Conservation (phyloP, 2,113 vertebrate genomes). For the Dipodomys ordii region DNA sequence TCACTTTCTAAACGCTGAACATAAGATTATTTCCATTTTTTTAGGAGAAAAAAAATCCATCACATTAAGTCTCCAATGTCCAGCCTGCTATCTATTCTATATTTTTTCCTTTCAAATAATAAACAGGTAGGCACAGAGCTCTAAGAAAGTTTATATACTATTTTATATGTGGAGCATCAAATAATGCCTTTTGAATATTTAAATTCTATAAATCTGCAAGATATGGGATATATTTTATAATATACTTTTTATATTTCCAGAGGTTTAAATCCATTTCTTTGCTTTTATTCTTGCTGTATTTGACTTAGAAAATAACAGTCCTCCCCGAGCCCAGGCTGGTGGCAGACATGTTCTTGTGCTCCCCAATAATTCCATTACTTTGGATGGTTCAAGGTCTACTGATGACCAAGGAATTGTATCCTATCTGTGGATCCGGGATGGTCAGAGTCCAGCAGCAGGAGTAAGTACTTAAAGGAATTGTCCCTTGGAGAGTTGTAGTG, state of each 20-base stretch:
- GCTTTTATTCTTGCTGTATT: constrained; percentile 75
- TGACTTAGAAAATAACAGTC: constrained; percentile 87
- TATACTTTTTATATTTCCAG: neutral
- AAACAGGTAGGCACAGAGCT: neutral
- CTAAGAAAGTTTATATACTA: neutral
- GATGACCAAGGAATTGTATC: constrained; percentile 90
- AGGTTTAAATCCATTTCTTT: constrained; percentile 73
- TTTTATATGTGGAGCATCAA: neutral
- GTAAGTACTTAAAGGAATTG: constrained; percentile 83
- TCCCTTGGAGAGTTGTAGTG: neutral
- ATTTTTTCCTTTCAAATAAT: neutral
- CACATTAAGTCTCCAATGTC: neutral
- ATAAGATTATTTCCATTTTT: neutral
- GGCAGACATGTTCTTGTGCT: constrained; percentile 92
- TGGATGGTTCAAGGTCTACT: constrained; percentile 92
- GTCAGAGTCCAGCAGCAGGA: constrained; percentile 95
- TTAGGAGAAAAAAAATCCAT: neutral
- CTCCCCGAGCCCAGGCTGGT: constrained; percentile 91
- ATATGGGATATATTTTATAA: neutral
- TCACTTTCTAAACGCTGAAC: neutral
- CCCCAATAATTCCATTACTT: constrained; percentile 93
- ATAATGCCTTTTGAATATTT: neutral
- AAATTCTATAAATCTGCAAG: neutral
- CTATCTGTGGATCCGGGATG: constrained; percentile 92
- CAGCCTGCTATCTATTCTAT: neutral